Conservation (phyloP, 1,140 invertebrate genomes). For the Pseudomyrmex dendroicus region DNA sequence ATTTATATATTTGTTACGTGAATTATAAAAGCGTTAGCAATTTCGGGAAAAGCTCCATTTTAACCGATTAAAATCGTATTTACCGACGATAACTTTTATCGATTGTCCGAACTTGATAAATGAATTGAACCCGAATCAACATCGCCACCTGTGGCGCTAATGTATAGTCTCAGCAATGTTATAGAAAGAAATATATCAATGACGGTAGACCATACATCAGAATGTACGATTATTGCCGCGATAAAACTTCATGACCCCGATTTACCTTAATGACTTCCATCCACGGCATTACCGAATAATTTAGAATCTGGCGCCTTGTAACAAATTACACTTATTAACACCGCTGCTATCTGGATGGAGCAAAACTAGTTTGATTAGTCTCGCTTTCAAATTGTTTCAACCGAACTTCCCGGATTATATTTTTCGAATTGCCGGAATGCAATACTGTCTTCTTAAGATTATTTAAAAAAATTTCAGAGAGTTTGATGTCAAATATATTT, state of each 20-base stretch:
- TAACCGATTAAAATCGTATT: conserved; percentile 49
- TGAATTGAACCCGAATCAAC: conserved; percentile 63
- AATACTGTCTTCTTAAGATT: not conserved
- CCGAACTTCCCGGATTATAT: not conserved
- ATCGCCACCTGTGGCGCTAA: conserved; percentile 71
- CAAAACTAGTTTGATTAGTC: conserved; percentile 36
- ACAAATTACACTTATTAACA: conserved; percentile 51
- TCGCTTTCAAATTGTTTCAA: conserved; percentile 7
- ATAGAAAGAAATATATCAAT: conserved; percentile 71
- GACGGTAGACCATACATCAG: conserved; percentile 50
- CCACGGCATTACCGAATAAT: conserved; percentile 56
- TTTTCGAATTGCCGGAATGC: not conserved
- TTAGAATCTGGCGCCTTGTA: conserved; percentile 28
- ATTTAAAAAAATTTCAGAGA: not conserved
- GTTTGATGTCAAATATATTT: conserved; percentile 6
- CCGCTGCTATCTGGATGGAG: conserved; percentile 13
- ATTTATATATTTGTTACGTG: not conserved
- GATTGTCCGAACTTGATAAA: conserved; percentile 68
- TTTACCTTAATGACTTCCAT: conserved; percentile 54
- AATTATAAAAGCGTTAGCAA: conserved; percentile 29
- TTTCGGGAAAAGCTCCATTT: conserved; percentile 45
- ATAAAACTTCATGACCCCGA: conserved; percentile 56
- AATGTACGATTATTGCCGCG: conserved; percentile 47
- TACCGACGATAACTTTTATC: conserved; percentile 46
- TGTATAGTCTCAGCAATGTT: conserved; percentile 68